Base-by-base conservation (phyloP, 1,140 invertebrate species). In the Brachionus sp. region DNA sequence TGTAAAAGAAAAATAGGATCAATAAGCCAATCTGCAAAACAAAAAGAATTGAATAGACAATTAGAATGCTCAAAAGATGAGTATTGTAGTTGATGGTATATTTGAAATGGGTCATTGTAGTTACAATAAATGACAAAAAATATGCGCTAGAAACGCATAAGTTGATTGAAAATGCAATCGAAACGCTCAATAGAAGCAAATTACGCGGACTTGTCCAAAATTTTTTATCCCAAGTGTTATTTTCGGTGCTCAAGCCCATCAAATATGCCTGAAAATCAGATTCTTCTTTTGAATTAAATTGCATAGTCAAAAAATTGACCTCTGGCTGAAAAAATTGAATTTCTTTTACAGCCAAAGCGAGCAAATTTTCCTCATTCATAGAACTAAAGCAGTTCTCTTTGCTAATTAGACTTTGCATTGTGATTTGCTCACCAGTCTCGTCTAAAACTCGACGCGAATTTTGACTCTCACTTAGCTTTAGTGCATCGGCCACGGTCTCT, bases 261-360 rank as follows among this genome's bases (percentile, higher is more conserved):
- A 80, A 9, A 53, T 39, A 80, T 4, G 35, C 6, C n/a, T 80
- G 77, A 42, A 62, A 80, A 5, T 80, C 23, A 12, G 19, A 5
- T 19, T 80, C 77, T 80, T 80, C 70, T 4, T 25, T 46, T 4
- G 23, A 62, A 1, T 37, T 62, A 25, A 80, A 80, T 1, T 33
- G 23, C 77, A 80, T 62, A 4, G 77, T 80, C n/a, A 57, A 33
- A 62, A 39, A 80, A 35, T 80, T 57, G 0, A 62, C 23, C 4
- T 80, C 77, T 5, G 77, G 77, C 13, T 80, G 46, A 64, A 80
- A 66, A 12, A 80, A 62, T 39, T 80, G 35, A 3, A 80, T 23
- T n/a, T 66, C 1, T 35, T 80, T 50, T 10, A 23, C 19, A 5
- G 70, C 70, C 44, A 46, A 12, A 25, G 23, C 12, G 2, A 75